Evolutionary conservation across 2,888 invertebrate species (phyloP), one percentile per base, ranked within the genome.

Genomic region (Andrena flavipes): DNA sequence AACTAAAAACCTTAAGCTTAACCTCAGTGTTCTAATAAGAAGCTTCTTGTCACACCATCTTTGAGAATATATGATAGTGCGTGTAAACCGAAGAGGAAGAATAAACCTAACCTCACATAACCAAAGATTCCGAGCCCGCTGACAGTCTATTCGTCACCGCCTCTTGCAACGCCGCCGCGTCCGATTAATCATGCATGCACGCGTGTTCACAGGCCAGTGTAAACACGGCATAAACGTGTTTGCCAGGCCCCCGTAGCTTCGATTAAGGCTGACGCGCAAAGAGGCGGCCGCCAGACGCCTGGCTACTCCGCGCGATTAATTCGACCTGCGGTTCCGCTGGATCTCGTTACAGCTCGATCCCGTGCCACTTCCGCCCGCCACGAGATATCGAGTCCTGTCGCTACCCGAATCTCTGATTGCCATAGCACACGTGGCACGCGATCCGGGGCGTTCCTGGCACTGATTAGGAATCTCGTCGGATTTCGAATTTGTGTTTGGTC

Each of bases 211-310:
- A 60, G 3, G 2, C 42, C 26, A 29, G 75, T 69, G 81, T 67
- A 73, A 82, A 82, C 81, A 82, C 48, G 30, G 48, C 6, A 29
- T 76, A 82, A 82, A 82, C 82, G 63, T 64, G 76, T 82, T 82
- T 82, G 35, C 62, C 29, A 29, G 42, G 70, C 35, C 42, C 63
- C 64, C 67, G 49, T 62, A 33, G 68, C 56, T 71, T 76, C 76
- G 76, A 82, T 82, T 76, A 82, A 68, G 54, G 76, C 51, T 56
- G 59, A 29, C 49, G 68, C 48, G 76, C 63, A 72, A 72, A 82
- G 76, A 82, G 76, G 23, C 23, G 42, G 8, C 30, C n/a, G 51
- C 48, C 54, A 54, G 79, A 60, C 80, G 33, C 62, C 49, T 20
- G 48, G 63, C 49, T 59, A 67, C 51, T 49, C 59, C 33, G 81